These are phyloP conservation scores for Sebastes matsubarae DNA, from an alignment of 2,797 vertebrate genomes.

Conservation along the genomic window DNA sequence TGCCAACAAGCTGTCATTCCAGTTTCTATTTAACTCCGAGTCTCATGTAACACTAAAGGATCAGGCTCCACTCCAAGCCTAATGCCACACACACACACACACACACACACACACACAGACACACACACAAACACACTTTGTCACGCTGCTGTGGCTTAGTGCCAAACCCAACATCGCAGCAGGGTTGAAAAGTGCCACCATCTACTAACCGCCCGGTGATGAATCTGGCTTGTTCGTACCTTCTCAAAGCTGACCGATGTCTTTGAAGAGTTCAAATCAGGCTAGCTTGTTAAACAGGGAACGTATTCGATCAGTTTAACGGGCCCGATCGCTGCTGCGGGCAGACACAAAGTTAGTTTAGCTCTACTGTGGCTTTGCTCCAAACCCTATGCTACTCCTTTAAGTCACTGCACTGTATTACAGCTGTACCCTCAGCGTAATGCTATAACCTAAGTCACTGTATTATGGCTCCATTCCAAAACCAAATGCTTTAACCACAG, in stretches of 20 bases:
- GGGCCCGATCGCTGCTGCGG: conserved; percentile 3
- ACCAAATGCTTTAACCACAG: conserved; percentile 32
- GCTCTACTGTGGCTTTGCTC: neutral
- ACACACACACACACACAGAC: neutral
- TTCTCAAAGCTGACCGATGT: neutral
- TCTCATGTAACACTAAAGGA: conserved; percentile 43
- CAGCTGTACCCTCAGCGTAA: conserved; percentile 17
- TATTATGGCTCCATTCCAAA: conserved; percentile 44
- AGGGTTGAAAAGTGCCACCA: conserved; percentile 14
- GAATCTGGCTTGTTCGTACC: neutral
- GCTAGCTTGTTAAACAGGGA: neutral
- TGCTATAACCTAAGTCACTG: conserved; percentile 26
- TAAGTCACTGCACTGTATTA: conserved; percentile 9
- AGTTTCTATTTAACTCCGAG: conserved; percentile 30
- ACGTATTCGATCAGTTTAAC: neutral
- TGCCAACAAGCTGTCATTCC: conserved; percentile 34
- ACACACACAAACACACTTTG: neutral
- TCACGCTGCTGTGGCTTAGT: conserved; percentile 14
- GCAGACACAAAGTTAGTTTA: neutral
- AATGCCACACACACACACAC: conserved; percentile 11
- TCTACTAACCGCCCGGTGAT: conserved; percentile 6
- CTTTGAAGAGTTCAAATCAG: neutral
- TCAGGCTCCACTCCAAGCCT: conserved; percentile 40
- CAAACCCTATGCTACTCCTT: neutral
- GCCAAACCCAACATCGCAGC: conserved; percentile 38